Evolutionary conservation across 1,140 invertebrate genomes (phyloP).

Genomic region (Elysia chlorotica): DNA sequence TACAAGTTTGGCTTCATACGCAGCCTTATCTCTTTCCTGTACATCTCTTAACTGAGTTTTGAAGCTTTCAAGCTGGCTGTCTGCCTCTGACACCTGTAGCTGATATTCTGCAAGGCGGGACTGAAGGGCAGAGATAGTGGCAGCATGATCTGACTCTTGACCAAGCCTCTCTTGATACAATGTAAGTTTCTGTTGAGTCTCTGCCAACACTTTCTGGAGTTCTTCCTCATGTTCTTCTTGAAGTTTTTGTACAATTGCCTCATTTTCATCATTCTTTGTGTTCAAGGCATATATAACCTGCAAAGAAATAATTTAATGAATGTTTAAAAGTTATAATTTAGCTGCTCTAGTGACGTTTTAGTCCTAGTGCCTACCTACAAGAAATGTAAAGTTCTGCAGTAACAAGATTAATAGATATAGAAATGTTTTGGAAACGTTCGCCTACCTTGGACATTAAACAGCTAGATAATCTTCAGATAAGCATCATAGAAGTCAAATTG

Average conservation of each 20-base stretch:
- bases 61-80: constrained; percentile 45
- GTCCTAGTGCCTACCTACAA: too few species aligned
- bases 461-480: too few species aligned
- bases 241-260: constrained; percentile 49
- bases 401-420: too few species aligned
- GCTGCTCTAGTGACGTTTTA: too few species aligned
- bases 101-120: constrained; percentile 29
- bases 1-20: constrained; percentile 50
- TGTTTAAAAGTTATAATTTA: too few species aligned
- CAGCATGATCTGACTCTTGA: constrained; percentile 38
- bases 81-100: constrained; percentile 27
- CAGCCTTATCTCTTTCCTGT: constrained; percentile 44
- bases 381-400: too few species aligned
- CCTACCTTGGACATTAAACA: too few species aligned
- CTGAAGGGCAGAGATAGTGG: constrained; percentile 30
- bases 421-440: too few species aligned
- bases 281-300: constrained; percentile 64
- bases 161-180: constrained; percentile 37
- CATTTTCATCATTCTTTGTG: constrained; percentile 63
- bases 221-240: constrained; percentile 60
- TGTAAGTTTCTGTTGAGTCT: constrained; percentile 53
- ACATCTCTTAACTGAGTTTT: constrained; percentile 44
- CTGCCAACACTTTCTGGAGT: constrained; percentile 52
- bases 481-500: too few species aligned
- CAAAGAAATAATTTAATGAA: constrained; percentile 27